phyloP scores from a whole-genome alignment of 2,888 invertebrate species.

The Eueremaeus valkanovi region DNA sequence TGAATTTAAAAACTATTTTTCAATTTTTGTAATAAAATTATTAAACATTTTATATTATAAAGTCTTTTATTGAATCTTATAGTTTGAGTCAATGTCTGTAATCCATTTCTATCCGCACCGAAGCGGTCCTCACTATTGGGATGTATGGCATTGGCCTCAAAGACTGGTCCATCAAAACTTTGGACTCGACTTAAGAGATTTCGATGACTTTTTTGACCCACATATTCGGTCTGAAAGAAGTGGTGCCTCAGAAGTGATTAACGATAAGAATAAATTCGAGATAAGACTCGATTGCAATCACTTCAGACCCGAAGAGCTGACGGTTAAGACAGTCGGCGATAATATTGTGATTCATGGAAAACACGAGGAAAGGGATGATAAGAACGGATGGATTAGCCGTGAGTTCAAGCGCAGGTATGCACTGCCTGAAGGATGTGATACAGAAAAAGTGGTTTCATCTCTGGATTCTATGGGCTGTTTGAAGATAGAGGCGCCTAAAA shows the following conservation, averaged over 20 bases:
- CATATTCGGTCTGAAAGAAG: not conserved
- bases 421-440: slow-evolving; percentile 44
- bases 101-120: slow-evolving; percentile 27
- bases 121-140: slow-evolving; percentile 42
- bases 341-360: slow-evolving; percentile 45
- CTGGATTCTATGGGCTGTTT: slow-evolving; percentile 45
- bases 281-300: slow-evolving; percentile 44
- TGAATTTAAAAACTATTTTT: too few species aligned
- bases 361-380: slow-evolving; percentile 46
- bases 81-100: slow-evolving; percentile 1
- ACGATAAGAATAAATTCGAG: slow-evolving; percentile 42
- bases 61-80: too few species aligned
- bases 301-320: slow-evolving; percentile 44
- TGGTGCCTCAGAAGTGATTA: not conserved
- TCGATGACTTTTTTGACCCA: slow-evolving; percentile 39
- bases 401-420: slow-evolving; percentile 46
- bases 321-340: slow-evolving; percentile 46
- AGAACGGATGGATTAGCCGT: slow-evolving; percentile 45
- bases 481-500: slow-evolving; percentile 43
- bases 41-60: too few species aligned
- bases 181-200: slow-evolving; percentile 38
- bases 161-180: slow-evolving; percentile 43
- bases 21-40: too few species aligned
- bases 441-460: slow-evolving; percentile 42
- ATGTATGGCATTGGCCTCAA: slow-evolving; percentile 43